Evolutionary conservation across 2,888 invertebrate genomes (phyloP).

Genomic region (Lacanobia wlatinum): DNA sequence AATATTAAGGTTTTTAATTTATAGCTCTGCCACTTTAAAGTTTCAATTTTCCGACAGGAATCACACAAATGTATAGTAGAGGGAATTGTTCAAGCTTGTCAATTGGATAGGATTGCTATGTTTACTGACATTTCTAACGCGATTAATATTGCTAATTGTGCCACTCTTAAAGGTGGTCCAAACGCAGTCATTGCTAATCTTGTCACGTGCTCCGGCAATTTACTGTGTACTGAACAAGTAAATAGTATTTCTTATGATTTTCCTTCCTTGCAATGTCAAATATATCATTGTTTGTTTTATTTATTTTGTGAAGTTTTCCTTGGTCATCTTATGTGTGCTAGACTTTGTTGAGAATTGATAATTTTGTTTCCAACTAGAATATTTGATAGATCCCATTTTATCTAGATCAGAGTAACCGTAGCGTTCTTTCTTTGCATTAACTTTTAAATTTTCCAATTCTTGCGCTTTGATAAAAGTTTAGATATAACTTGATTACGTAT

Average conservation of each 20-base stretch:
- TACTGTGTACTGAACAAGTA: conserved; percentile 27
- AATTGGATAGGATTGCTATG: conserved; percentile 22
- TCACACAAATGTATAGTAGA: not conserved
- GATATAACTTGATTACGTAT: not conserved
- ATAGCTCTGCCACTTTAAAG: not conserved
- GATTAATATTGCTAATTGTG: conserved; percentile 51
- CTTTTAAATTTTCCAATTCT: not conserved
- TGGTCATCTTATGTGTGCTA: not conserved
- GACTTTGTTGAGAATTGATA: not conserved
- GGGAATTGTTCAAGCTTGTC: not conserved
- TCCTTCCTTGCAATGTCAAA: conserved; percentile 31
- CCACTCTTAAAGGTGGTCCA: conserved; percentile 41
- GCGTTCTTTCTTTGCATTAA: not conserved
- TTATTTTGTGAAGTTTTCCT: conserved; percentile 27
- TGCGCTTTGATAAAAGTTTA: not conserved
- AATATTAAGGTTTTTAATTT: conserved; percentile 8
- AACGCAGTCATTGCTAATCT: conserved; percentile 24
- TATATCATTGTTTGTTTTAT: conserved; percentile 18
- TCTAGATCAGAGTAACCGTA: too few relatives aligned
- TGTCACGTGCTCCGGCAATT: conserved; percentile 46
- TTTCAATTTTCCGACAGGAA: not conserved
- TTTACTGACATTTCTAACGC: conserved; percentile 27
- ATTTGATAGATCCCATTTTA: not conserved
- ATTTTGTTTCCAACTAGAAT: not conserved
- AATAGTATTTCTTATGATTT: conserved; percentile 40